A percentile compares a stretch with the other conserved stretches of the same genome.
phyloP scores from a whole-genome alignment of 2,888 invertebrate species.

The Himalopsyche japonica region DNA sequence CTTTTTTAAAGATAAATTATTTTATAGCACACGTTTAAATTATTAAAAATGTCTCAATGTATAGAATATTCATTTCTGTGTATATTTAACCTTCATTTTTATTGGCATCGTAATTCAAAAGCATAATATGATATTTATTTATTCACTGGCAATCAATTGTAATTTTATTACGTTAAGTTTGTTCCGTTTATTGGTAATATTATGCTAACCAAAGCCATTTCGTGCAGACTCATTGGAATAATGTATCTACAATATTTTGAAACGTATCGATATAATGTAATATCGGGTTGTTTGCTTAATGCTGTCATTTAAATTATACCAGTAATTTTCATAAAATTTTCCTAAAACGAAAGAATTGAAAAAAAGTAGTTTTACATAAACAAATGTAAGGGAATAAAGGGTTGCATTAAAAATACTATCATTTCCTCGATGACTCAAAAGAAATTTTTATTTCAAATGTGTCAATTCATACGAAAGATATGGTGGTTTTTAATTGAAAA shows the following conservation, averaged over 20 bases:
- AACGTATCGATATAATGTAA: conserved; percentile 1
- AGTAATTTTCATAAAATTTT: conserved; percentile 8
- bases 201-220: not conserved
- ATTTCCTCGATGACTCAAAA: too few relatives aligned
- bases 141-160: not conserved
- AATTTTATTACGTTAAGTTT: not conserved
- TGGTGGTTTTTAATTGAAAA: too few relatives aligned
- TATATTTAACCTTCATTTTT: not conserved
- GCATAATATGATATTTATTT: not conserved
- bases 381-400: too few relatives aligned
- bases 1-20: not conserved
- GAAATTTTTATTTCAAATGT: too few relatives aligned
- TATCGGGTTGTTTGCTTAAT: conserved; percentile 11
- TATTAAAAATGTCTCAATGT: not conserved
- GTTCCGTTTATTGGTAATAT: not conserved
- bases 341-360: not conserved
- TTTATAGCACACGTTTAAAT: not conserved
- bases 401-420: too few relatives aligned
- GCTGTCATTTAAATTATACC: not conserved
- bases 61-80: not conserved
- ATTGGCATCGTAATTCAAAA: not conserved
- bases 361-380: too few relatives aligned
- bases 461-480: too few relatives aligned
- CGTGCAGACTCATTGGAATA: not conserved
- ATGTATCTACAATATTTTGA: not conserved